Evolutionary conservation across 2,113 vertebrate genomes (phyloP), one percentile per base, ranked within the genome.

Genomic region (Prunella fulvescens): DNA sequence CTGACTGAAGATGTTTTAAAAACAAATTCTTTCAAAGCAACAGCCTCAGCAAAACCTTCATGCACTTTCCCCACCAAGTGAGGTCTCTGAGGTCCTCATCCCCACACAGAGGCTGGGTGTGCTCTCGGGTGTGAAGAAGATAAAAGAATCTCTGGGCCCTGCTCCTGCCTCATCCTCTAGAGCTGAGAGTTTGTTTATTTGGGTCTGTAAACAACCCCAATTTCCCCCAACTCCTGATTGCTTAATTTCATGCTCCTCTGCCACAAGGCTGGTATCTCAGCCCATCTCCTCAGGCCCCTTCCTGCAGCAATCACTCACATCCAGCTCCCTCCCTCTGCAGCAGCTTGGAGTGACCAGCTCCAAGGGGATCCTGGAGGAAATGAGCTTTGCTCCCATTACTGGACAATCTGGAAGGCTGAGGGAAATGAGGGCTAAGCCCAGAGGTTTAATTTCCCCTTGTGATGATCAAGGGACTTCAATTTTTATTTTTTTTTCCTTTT

Each of bases 361-460:
- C 66, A 65, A 45, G 69, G 62, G 86, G 92, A 92, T 95, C 95
- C 89, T 0, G 0, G 92, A 96, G 97, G 97, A 98, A 97, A 98
- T 98, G 87, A 97, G 95, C 95, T 95, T 88, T 96, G 96, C 92
- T 95, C 92, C 96, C 73, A 48, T 94, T 90, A 93, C 88, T 54
- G 93, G 94, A 93, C 93, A 85, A 83, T 45, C 65, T 86, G 89
- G 90, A 92, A 67, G 45, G 81, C 57, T 45, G 83, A 92, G 96
- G 97, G 96, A 97, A 97, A 98, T 97, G 84, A 97, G 95, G 94
- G 77, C 84, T 93, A 87, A 93, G 18, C 95, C 88, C 84, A 88
- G 71, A 80, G 81, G 65, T 92, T 93, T 96, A 53, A 97, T 97
- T 97, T 97, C 96, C 94, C 92, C 73, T 93, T 14, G 88, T 11